phyloP scores from a whole-genome alignment of 2,797 vertebrate genomes.

The Gadopsis marmoratus region DNA sequence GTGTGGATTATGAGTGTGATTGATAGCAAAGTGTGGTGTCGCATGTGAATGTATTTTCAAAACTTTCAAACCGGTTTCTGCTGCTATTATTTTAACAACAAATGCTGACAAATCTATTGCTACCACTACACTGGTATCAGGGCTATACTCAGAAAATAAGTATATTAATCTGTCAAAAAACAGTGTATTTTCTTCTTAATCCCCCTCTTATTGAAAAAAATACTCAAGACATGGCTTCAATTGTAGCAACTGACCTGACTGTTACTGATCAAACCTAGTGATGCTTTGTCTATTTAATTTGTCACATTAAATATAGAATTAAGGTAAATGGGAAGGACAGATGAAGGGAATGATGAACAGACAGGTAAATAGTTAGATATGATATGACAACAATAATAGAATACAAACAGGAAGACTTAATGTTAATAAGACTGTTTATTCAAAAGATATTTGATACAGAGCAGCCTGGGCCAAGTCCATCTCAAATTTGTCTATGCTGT shows the following conservation, averaged over 20 bases:
- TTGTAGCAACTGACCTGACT: neutral
- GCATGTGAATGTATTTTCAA: neutral
- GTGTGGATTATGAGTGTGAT: neutral
- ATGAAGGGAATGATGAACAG: neutral
- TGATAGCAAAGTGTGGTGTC: neutral
- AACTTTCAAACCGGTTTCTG: neutral
- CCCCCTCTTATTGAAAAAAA: neutral
- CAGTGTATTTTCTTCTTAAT: neutral
- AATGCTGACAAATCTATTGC: neutral
- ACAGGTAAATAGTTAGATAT: neutral
- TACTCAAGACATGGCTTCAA: neutral
- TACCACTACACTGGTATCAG: neutral
- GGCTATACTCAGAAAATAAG: neutral
- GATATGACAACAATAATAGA: neutral
- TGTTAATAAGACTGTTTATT: neutral
- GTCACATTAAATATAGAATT: neutral
- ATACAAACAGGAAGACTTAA: neutral
- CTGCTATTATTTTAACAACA: neutral
- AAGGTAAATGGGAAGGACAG: neutral
- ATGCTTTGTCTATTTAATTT: neutral
- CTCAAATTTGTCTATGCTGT: slow-evolving; percentile 38
- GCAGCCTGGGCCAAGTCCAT: neutral
- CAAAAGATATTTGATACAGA: slow-evolving; percentile 7
- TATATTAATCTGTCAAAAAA: neutral
- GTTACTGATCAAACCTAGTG: neutral